Base-by-base conservation (phyloP, 1,140 invertebrate genomes). In the Nephila pilipes region DNA sequence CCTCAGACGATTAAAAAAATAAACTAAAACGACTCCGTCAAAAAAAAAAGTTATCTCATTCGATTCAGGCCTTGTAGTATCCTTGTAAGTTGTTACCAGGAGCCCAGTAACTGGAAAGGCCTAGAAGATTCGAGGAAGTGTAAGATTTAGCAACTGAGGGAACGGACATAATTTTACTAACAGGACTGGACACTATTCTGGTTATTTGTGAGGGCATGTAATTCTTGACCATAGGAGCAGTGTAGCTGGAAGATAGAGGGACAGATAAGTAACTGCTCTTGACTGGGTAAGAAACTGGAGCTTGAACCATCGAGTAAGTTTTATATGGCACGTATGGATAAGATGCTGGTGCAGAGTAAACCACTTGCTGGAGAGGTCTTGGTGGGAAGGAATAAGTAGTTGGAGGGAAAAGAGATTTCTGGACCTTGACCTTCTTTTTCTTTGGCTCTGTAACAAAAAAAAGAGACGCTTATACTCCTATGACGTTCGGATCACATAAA, bases 61-160 rank as follows among this genome's bases (percentile, higher is more conserved):
- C 29, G 16, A n/a, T 60, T 85, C 57, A 85, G 18, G 29, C 57
- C 29, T 85, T 85, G 57, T 85, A 85, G 29, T 85, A 85, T 22
- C n/a, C 83, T 60, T n/a, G n/a, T n/a, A 60, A 12, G 29, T 58
- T 60, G n/a, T 25, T 36, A 36, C 83, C 54, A 81, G 80, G 80
- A 1, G 18, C 57, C 16, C n/a, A 85, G 25, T 85, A 85, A 22
- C 14, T 60, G n/a, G 54, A 58, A 0, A 75, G 29, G 16, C 69
- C 69, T 18, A 75, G 29, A 20, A 75, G 25, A 32, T 29, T 25
- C 20, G 29, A 12, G 10, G 57, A 29, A 75, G 38, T 6, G 4
- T 54, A 46, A n/a, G 38, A 29, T n/a, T 83, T 83, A 14, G 54
- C 38, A 54, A 22, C 69, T 75, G 69, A 25, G 20, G 38, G 54